Base-by-base conservation (phyloP, 1,140 invertebrate genomes). In the Pachypeltis micranthus region DNA sequence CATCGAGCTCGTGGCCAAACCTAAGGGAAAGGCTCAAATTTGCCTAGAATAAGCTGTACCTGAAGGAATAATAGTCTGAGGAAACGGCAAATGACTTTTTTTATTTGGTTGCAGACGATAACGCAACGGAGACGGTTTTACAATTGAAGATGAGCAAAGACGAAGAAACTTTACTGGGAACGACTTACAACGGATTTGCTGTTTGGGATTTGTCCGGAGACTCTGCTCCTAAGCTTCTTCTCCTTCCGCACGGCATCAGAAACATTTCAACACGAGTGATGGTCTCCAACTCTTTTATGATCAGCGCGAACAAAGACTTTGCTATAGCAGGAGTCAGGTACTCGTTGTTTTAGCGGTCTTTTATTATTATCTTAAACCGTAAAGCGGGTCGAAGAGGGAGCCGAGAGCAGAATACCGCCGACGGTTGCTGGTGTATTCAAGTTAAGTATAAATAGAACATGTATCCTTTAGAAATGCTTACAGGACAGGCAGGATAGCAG, bases 261-360 rank as follows among this genome's bases (percentile, higher is more conserved):
- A 97, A 97, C 72, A 97, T 97, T 59, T 91, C 88, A 7, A 93
- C 90, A 0, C 65, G 67, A 16, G 86, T 91, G 75, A 82, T 93
- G 68, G 82, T 83, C 63, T 93, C 91, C 0, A 95, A 93, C 72
- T 92, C 91, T 0, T 85, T 94, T 31, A 91, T 94, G 76, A 79
- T 98, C 58, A 94, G 91, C 67, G 89, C 88, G 47, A 86, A 86
- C 44, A 87, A 91, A 70, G 87, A 92, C 70, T 96, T 93, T 73
- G 90, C 93, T 1, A 90, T 98, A 1, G 94, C 94, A 47, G 94
- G 93, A 21, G 93, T 98, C 1, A 82, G 86, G 86, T 88, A n/a
- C n/a, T n/a, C n/a, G n/a, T n/a, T n/a, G n/a, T n/a, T n/a, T n/a
- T n/a, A n/a, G n/a, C n/a, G n/a, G n/a, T n/a, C n/a, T n/a, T n/a